These are phyloP conservation scores for Biston stratarius DNA, from an alignment of 2,888 invertebrate genomes.

Conservation along the genomic window DNA sequence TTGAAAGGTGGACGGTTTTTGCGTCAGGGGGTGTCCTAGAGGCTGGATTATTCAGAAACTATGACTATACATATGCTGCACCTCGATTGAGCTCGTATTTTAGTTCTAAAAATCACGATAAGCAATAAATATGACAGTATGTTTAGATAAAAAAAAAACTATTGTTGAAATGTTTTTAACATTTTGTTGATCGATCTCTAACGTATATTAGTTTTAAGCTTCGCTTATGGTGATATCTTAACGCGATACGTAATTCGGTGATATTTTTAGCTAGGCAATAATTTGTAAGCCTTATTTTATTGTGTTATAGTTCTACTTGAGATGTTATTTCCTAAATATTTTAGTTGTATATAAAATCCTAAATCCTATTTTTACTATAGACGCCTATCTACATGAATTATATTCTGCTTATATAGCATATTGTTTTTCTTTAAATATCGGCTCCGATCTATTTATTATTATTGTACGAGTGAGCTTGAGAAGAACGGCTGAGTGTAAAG, in stretches of 20 bases:
- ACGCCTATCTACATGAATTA: conserved; percentile 69
- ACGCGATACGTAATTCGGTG: conserved; percentile 84
- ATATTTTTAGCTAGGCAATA: conserved; percentile 73
- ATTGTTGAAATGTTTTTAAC: conserved; percentile 59
- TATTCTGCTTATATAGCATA: conserved; percentile 61
- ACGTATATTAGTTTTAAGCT: conserved; percentile 66
- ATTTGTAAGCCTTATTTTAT: conserved; percentile 73
- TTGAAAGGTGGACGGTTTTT: neutral
- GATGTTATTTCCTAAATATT: conserved; percentile 66
- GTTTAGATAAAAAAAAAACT: conserved; percentile 33
- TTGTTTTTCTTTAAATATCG: conserved; percentile 29
- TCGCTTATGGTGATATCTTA: conserved; percentile 75
- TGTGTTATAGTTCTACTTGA: conserved; percentile 59
- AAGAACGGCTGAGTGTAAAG: too few relatives aligned
- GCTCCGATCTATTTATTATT: neutral
- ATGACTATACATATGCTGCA: conserved; percentile 37
- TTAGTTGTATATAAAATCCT: conserved; percentile 69
- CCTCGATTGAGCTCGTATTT: conserved; percentile 9
- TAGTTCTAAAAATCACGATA: conserved; percentile 22
- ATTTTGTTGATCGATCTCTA: conserved; percentile 81
- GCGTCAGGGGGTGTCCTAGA: neutral
- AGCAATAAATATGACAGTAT: conserved; percentile 44
- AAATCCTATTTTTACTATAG: conserved; percentile 68
- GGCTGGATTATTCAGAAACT: conserved; percentile 14
- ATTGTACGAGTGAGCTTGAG: neutral